These are phyloP conservation scores for Catalaphyllia jardinei DNA, from an alignment of 64 coral and sea anemone genomes.

Conservation along the genomic window DNA sequence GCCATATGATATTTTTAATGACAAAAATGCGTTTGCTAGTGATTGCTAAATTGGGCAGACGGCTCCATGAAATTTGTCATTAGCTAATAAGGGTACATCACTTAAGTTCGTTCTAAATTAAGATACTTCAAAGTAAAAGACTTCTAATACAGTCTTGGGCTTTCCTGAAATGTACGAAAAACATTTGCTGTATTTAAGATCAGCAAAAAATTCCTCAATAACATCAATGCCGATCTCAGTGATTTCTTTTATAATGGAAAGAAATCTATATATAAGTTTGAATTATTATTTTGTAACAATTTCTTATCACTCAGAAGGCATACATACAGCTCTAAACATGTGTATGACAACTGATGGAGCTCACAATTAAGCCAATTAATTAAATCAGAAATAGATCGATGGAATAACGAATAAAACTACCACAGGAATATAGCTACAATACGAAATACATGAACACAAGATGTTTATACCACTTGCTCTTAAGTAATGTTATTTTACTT, in stretches of 20 bases:
- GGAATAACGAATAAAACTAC: not conserved
- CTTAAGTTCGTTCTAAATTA: not conserved
- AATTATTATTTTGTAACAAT: not conserved
- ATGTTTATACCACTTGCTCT: no score
- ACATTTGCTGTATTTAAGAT: not conserved
- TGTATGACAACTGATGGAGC: not conserved
- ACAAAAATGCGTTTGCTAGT: not conserved
- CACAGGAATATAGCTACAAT: not conserved
- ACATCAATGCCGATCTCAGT: not conserved
- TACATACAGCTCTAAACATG: not conserved
- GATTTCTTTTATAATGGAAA: not conserved
- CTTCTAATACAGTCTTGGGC: not conserved
- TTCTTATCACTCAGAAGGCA: not conserved
- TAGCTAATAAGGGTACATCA: not conserved
- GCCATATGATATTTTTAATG: not conserved
- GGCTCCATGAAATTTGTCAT: not conserved
- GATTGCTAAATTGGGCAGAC: not conserved
- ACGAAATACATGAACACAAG: no score
- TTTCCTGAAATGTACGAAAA: not conserved
- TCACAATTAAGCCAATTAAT: slow-evolving; percentile 4
- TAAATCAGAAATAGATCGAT: not conserved
- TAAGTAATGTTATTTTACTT: no score
- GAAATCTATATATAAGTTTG: not conserved
- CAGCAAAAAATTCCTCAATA: not conserved
- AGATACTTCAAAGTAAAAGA: not conserved